Evolutionary conservation across 2,888 invertebrate species (phyloP).

Genomic region (Ceraclea dissimilis): DNA sequence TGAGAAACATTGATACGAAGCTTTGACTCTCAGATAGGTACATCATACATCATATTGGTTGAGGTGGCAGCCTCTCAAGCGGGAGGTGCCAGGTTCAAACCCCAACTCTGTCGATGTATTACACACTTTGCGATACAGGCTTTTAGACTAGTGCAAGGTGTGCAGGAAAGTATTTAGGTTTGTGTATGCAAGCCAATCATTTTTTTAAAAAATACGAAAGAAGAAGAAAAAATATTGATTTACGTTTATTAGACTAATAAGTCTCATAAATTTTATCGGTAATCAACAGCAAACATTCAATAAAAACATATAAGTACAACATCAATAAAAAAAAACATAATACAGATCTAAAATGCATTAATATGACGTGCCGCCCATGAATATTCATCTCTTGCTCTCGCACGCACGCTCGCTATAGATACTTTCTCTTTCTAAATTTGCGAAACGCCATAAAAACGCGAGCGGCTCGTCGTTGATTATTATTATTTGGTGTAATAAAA

Average conservation of each 20-base stretch:
- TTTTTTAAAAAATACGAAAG: neutral
- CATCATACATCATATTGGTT: no score
- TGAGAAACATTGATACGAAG: no score
- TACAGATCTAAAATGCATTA: neutral
- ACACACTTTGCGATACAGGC: no score
- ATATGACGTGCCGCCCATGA: neutral
- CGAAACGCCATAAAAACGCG: neutral
- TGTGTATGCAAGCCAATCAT: no score
- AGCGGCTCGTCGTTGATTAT: neutral
- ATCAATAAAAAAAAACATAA: neutral
- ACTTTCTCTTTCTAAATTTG: slow-evolving; percentile 1
- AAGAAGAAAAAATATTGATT: no score
- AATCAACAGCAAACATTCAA: neutral
- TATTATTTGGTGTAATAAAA: neutral
- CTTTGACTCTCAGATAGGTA: no score
- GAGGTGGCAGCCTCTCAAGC: no score
- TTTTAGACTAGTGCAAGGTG: no score
- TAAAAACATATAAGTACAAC: neutral
- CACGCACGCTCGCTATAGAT: neutral
- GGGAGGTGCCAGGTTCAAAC: no score
- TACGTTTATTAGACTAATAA: no score
- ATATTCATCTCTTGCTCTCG: neutral
- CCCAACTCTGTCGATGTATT: no score
- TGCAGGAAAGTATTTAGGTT: no score
- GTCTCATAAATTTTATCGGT: neutral